Conservation (phyloP, 1,140 invertebrate genomes). For the Macrobrachium nipponense region DNA sequence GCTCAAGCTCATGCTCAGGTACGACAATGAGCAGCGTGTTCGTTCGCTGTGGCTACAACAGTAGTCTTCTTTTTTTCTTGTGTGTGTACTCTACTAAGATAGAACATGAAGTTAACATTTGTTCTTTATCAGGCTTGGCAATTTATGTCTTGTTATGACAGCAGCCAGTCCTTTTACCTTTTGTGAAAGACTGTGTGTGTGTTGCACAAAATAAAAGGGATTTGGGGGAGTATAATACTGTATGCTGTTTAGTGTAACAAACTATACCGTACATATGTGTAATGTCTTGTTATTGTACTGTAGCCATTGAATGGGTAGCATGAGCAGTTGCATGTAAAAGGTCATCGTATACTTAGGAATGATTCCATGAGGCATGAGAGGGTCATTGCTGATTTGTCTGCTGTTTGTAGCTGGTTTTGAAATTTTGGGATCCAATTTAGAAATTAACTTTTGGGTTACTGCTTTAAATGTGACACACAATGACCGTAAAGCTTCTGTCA, state of each 20-base stretch:
- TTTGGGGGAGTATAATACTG: not conserved
- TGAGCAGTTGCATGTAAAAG: constrained; percentile 27
- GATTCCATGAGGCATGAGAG: constrained; percentile 19
- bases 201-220: no score
- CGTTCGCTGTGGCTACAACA: constrained; percentile 14
- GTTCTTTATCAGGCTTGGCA: no score
- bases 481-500: not conserved
- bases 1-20: constrained; percentile 54
- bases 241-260: constrained; percentile 15
- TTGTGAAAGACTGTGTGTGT: not conserved
- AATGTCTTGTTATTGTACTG: constrained; percentile 19
- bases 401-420: not conserved
- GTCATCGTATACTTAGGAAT: constrained; percentile 5
- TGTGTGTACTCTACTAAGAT: constrained; percentile 15
- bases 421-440: not conserved
- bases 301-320: constrained; percentile 29
- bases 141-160: not conserved
- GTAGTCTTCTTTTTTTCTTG: constrained; percentile 7
- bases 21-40: constrained; percentile 22
- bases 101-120: no score
- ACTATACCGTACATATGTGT: not conserved
- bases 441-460: not conserved
- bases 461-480: not conserved
- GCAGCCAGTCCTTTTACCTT: constrained; percentile 15
- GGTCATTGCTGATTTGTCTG: not conserved